Conservation (phyloP, 1,140 invertebrate genomes). For the Protaetia brevitarsis region DNA sequence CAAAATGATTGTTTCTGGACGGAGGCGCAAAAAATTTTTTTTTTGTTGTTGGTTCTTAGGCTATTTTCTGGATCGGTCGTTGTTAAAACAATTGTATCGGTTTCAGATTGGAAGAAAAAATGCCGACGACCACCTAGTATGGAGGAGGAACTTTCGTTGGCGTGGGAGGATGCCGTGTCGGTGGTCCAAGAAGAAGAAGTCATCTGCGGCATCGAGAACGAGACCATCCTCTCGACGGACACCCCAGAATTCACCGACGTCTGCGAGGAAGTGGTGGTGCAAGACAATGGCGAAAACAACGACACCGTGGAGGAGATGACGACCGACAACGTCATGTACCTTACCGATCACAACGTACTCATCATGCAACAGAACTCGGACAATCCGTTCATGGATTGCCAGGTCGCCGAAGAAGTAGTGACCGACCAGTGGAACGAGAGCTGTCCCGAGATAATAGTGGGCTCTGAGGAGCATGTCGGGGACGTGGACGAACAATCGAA, state of each 20-base stretch:
- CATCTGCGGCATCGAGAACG: slow-evolving; percentile 60
- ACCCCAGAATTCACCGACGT: slow-evolving; percentile 61
- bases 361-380: slow-evolving; percentile 44
- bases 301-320: slow-evolving; percentile 38
- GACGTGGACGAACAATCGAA: slow-evolving; percentile 57
- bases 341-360: slow-evolving; percentile 49
- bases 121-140: slow-evolving; percentile 27
- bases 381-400: slow-evolving; percentile 48
- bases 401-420: slow-evolving; percentile 73
- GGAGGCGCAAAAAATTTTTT: no score
- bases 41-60: no score
- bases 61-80: no score
- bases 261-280: slow-evolving; percentile 58
- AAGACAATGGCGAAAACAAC: slow-evolving; percentile 48
- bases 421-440: slow-evolving; percentile 53
- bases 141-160: slow-evolving; percentile 52
- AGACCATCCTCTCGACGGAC: slow-evolving; percentile 51
- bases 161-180: slow-evolving; percentile 57
- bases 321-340: slow-evolving; percentile 49
- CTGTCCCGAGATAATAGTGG: slow-evolving; percentile 44
- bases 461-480: slow-evolving; percentile 56
- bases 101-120: background rate
- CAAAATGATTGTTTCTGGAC: no score
- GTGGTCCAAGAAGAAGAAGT: slow-evolving; percentile 62
- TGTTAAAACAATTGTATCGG: no score